Base-by-base conservation (phyloP, 2,797 vertebrate species). In the Petrocephalus schoutedeni region DNA sequence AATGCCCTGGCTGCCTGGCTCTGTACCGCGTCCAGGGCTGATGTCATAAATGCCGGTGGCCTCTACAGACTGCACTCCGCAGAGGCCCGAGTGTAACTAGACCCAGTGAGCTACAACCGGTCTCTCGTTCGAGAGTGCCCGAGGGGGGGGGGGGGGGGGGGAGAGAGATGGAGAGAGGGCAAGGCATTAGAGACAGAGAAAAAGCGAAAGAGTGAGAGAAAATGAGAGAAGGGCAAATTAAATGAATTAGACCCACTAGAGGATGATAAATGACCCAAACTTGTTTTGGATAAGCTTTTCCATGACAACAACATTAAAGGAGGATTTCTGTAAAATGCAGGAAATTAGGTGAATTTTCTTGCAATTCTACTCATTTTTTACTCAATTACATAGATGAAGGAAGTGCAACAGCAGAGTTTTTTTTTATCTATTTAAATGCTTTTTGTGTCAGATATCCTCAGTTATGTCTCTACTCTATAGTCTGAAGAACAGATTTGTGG, bases 21-120 rank as follows among this genome's bases (percentile, higher is more conserved):
- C 54, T 56, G 84, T 57, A 85, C 84, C 12, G 21, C 10, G 28
- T 85, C 84, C 84, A 85, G 84, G 84, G 21, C 84, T 85, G 84
- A 85, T 57, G 84, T 85, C 84, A 85, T 57, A 58, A 54, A 85
- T 57, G 84, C 84, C 23, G 28, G 49, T 57, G 84, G 84, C 21
- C 84, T 85, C 45, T 85, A 2, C 54, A 85, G 23, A 36, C 53
- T 28, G 49, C 49, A n/a, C 49, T 23, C 84, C 14, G 16, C 84
- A 56, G 54, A 56, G 54, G 6, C 8, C 84, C 28, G 7, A 54
- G n/a, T 83, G 80, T 54, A 54, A 85, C 51, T 36, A 32, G 23
- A 57, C 84, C 28, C 23, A 85, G 53, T 53, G 84, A 56, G 54
- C 54, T 85, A 58, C 12, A 85, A 57, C 84, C 28, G 54, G 54